Conservation (phyloP, 1,140 invertebrate genomes). For the Drosophila triauraria region DNA sequence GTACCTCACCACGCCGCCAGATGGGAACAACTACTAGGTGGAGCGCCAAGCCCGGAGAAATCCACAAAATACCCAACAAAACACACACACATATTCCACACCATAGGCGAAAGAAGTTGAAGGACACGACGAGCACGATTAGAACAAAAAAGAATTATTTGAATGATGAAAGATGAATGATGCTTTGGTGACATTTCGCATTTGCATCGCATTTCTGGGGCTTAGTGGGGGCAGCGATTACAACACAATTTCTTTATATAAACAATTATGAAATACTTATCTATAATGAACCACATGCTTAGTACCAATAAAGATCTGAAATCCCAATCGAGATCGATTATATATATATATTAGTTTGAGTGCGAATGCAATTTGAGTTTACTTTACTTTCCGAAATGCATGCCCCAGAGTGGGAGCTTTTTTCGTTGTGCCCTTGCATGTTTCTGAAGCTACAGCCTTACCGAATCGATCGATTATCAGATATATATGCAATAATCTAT, state of each 20-base stretch:
- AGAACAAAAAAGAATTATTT: conserved; percentile 21
- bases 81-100: conserved; percentile 21
- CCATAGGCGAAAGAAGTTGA: conserved; percentile 16
- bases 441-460: conserved; percentile 4
- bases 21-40: conserved; percentile 85
- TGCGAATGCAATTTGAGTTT: conserved; percentile 18
- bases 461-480: conserved; percentile 8
- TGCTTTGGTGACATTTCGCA: conserved; percentile 10
- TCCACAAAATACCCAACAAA: conserved; percentile 9
- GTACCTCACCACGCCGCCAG: conserved; percentile 91
- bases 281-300: conserved; percentile 37
- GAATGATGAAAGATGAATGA: neutral
- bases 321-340: conserved; percentile 36
- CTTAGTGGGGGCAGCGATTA: conserved; percentile 21
- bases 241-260: conserved; percentile 40
- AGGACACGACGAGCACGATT: conserved; percentile 16
- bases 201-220: conserved; percentile 32
- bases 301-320: conserved; percentile 58
- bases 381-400: conserved; percentile 22
- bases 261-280: conserved; percentile 45
- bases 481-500: conserved; percentile 51
- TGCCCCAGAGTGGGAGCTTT: conserved; percentile 23
- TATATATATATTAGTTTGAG: conserved; percentile 1
- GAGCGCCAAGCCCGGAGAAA: neutral
- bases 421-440: conserved; percentile 29